phyloP scores from a whole-genome alignment of 2,888 invertebrate species.

The Thyatira batis region DNA sequence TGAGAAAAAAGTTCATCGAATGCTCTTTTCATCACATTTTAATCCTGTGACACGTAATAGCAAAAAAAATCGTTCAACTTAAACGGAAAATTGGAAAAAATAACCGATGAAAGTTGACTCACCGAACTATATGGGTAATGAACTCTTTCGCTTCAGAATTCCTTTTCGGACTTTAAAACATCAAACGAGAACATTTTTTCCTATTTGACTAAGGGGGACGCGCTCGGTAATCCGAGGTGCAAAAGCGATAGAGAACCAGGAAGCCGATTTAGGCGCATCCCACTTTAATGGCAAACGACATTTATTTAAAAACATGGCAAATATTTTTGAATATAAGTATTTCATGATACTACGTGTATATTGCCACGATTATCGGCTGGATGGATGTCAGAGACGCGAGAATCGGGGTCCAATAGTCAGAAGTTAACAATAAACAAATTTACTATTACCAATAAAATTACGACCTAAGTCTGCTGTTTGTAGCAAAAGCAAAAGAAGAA shows the following conservation, averaged over 20 bases:
- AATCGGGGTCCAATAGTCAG: no score
- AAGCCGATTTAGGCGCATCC: conserved; percentile 61
- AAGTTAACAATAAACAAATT: no score
- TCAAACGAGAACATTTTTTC: conserved; percentile 47
- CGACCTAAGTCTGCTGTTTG: no score
- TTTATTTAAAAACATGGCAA: no score
- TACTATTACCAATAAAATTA: no score
- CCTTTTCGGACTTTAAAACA: conserved; percentile 50
- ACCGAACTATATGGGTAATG: conserved; percentile 46
- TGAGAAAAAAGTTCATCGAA: background rate
- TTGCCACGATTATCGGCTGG: no score
- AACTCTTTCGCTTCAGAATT: conserved; percentile 42
- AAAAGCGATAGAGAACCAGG: conserved; percentile 52
- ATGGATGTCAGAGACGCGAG: no score
- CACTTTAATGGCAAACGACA: no score
- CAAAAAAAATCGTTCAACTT: conserved; percentile 10
- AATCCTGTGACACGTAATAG: background rate
- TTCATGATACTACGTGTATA: no score
- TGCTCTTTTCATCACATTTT: background rate
- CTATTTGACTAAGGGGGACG: conserved; percentile 34
- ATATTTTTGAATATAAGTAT: no score
- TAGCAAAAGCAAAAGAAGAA: no score
- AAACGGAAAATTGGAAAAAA: conserved; percentile 19
- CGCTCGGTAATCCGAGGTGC: conserved; percentile 62
- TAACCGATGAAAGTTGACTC: conserved; percentile 26